phyloP scores from a whole-genome alignment of 2,888 invertebrate species.

The Conchocele bisecta region DNA sequence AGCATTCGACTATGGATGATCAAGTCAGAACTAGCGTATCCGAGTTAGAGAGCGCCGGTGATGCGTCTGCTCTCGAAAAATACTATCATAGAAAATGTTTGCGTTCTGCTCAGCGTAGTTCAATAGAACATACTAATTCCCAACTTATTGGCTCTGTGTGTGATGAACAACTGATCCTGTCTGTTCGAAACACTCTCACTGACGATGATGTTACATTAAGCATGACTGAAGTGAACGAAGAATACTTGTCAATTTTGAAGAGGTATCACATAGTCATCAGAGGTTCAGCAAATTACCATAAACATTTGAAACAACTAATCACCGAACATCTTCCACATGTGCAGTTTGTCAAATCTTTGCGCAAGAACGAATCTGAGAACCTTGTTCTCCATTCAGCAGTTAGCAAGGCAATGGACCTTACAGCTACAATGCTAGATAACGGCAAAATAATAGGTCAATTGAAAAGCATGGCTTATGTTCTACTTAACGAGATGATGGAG shows the following conservation, averaged over 20 bases:
- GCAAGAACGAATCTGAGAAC: background rate
- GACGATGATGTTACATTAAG: conserved; percentile 13
- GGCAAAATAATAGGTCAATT: background rate
- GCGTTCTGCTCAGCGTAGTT: background rate
- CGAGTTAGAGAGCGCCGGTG: too few species aligned
- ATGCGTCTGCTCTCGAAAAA: too few species aligned
- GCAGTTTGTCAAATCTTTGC: conserved; percentile 3
- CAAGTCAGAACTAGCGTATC: too few species aligned
- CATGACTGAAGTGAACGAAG: conserved; percentile 14
- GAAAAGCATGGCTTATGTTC: background rate
- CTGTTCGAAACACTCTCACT: conserved; percentile 4
- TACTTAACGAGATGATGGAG: conserved; percentile 5
- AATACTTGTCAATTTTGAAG: conserved; percentile 1
- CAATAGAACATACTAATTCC: background rate
- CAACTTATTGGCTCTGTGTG: background rate
- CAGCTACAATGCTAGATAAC: background rate
- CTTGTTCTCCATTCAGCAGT: background rate
- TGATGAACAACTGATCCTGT: background rate
- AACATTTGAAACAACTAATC: background rate
- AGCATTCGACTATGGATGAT: too few species aligned
- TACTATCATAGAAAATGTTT: conserved; percentile 1
- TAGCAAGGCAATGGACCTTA: background rate
- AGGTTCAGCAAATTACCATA: background rate
- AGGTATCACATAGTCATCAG: background rate
- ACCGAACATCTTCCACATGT: conserved; percentile 3